Evolutionary conservation across 2,797 vertebrate genomes (phyloP), one percentile per base, ranked within the genome.

Genomic region (Columba guinea): DNA sequence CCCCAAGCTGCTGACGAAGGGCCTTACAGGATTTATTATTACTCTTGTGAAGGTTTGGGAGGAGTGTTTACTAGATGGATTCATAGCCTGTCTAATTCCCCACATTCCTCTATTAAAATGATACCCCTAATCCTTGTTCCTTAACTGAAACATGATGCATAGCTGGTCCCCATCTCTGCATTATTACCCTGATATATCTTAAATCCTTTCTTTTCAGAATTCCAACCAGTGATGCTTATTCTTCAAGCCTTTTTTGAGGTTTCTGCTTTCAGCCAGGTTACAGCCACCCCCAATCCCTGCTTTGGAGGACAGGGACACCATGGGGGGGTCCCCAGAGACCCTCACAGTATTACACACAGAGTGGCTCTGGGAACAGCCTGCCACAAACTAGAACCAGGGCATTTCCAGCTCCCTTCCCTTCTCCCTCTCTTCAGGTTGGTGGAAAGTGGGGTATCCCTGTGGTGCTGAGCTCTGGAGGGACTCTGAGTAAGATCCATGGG

Each of bases 61-160:
- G 87, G 94, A 91, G 84, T 70, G 78, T 95, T 97, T 96, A 62
- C 56, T 62, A 39, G 55, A 73, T 82, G 56, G 51, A 89, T 96
- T 39, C 73, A 74, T 12, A 87, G 55, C 34, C 64, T 85, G 16
- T 80, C 35, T 52, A 78, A 78, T 81, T 92, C 62, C 53, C 21
- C 27, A 7, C 5, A 3, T 59, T 94, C 32, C 15, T 79, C 53
- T 80, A 8, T 87, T 86, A 84, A 90, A 90, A 78, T 65, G 62
- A 93, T 70, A 95, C 34, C 52, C 30, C 53, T 93, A 93, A 84
- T 94, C 59, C 44, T 93, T 78, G 62, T 93, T 93, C 65, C 1
- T 0, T 53, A 83, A 75, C 55, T 74, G 63, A 78, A 89, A 80
- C 84, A 84, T 75, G 53, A 56, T 3, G 14, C 39, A 48, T n/a